Percentiles rank a stretch among this genome's conserved stretches.
These are phyloP conservation scores for Priapulus caudatus DNA, from an alignment of 2,888 invertebrate species.

Conservation along the genomic window DNA sequence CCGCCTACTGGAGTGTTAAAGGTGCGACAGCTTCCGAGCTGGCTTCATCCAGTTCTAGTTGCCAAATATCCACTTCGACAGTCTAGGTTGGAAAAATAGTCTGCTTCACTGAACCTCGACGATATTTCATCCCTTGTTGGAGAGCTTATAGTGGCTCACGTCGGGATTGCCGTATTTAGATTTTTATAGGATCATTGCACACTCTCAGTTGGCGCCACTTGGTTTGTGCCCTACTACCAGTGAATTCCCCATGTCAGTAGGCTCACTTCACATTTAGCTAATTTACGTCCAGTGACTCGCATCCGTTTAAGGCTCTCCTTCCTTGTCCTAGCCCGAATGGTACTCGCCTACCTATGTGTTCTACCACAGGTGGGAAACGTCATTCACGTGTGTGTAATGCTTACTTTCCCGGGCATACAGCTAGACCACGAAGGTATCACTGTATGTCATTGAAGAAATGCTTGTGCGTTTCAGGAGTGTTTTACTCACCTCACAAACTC, in stretches of 20 bases:
- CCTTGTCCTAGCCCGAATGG: conserved; percentile 13
- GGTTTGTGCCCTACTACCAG: conserved; percentile 9
- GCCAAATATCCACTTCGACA: conserved; percentile 20
- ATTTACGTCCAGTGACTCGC: conserved; percentile 8
- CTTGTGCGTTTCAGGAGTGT: no score
- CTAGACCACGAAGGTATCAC: conserved; percentile 18
- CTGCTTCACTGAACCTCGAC: conserved; percentile 16
- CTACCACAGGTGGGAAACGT: conserved; percentile 14
- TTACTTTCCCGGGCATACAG: conserved; percentile 15
- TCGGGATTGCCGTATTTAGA: conserved; percentile 20
- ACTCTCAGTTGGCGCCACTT: conserved; percentile 7
- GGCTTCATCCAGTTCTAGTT: conserved; percentile 18
- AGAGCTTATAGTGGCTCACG: conserved; percentile 20
- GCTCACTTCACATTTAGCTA: conserved; percentile 7
- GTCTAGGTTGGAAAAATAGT: conserved; percentile 19
- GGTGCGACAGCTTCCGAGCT: conserved; percentile 16
- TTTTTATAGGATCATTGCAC: conserved; percentile 20
- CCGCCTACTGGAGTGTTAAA: conserved; percentile 21
- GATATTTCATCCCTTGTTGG: conserved; percentile 21
- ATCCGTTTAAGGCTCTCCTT: conserved; percentile 5
- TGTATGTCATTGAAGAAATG: no score
- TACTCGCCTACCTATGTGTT: conserved; percentile 17
- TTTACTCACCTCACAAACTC: no score
- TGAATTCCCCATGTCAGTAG: conserved; percentile 11
- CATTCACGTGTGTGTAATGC: conserved; percentile 13